phyloP scores from a whole-genome alignment of 1,140 invertebrate genomes.

The Brachionus paranguensis region DNA sequence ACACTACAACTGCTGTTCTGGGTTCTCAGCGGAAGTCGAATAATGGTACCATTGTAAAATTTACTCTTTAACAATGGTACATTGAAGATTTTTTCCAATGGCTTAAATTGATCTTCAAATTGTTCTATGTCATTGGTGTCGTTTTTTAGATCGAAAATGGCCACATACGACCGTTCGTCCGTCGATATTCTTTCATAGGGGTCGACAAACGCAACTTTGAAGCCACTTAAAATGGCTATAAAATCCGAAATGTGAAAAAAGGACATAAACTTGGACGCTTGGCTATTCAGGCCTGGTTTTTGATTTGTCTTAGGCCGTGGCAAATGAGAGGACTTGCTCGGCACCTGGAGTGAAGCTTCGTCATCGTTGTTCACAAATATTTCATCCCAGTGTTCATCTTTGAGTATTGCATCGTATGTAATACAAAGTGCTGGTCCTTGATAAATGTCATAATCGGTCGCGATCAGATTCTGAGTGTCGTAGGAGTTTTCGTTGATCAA shows the following conservation, averaged over 20 bases:
- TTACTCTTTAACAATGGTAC: constrained; percentile 2
- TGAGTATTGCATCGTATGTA: constrained; percentile 23
- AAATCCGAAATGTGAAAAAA: constrained; percentile 41
- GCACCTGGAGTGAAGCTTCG: neutral
- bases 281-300: neutral
- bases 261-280: constrained; percentile 35
- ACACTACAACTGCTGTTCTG: constrained; percentile 21
- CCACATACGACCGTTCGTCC: constrained; percentile 32
- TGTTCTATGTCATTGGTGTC: constrained; percentile 25
- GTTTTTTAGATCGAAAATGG: constrained; percentile 39
- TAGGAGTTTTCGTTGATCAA: constrained; percentile 36
- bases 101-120: constrained; percentile 40
- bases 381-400: constrained; percentile 40
- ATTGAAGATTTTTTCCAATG: constrained; percentile 40
- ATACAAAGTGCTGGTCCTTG: constrained; percentile 31
- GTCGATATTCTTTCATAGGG: constrained; percentile 21
- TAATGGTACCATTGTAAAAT: constrained; percentile 39
- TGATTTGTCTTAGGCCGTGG: neutral
- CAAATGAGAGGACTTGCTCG: neutral
- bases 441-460: constrained; percentile 18
- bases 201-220: constrained; percentile 32
- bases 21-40: constrained; percentile 37
- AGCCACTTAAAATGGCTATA: constrained; percentile 39
- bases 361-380: constrained; percentile 39
- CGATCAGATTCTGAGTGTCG: neutral